phyloP scores from a whole-genome alignment of 2,113 vertebrate genomes.

The Picathartes gymnocephalus region DNA sequence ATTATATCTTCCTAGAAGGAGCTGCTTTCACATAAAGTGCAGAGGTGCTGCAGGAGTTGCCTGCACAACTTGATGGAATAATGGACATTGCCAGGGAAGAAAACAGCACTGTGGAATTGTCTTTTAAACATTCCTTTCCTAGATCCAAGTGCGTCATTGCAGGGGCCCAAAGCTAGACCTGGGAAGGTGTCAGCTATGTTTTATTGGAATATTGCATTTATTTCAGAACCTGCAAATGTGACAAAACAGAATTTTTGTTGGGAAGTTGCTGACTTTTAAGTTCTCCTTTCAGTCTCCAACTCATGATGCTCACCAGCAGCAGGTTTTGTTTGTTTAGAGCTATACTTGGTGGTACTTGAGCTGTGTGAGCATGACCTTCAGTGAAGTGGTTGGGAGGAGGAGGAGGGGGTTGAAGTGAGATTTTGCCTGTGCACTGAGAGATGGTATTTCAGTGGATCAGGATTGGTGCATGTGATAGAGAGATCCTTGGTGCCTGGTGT shows the following conservation, averaged over 20 bases:
- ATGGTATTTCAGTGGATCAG: background rate
- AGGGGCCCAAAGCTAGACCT: background rate
- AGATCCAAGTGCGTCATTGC: background rate
- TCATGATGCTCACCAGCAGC: background rate
- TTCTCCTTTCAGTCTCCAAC: background rate
- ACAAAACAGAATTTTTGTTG: background rate
- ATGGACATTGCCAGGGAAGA: background rate
- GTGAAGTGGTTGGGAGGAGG: background rate
- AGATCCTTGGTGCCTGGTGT: background rate
- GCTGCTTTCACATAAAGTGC: background rate
- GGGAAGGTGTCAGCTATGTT: background rate
- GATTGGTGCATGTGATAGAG: accelerated
- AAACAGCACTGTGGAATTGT: background rate
- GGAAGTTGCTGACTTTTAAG: background rate
- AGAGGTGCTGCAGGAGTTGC: background rate
- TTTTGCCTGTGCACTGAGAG: background rate
- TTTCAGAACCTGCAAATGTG: background rate
- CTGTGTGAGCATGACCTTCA: background rate
- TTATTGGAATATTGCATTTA: background rate
- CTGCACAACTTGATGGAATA: background rate
- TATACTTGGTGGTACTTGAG: background rate
- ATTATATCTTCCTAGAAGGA: background rate
- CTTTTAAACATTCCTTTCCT: background rate
- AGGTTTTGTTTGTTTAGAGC: background rate
- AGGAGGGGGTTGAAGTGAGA: background rate